Base-by-base conservation (phyloP, 2,113 vertebrate genomes). In the Mellivora capensis region DNA sequence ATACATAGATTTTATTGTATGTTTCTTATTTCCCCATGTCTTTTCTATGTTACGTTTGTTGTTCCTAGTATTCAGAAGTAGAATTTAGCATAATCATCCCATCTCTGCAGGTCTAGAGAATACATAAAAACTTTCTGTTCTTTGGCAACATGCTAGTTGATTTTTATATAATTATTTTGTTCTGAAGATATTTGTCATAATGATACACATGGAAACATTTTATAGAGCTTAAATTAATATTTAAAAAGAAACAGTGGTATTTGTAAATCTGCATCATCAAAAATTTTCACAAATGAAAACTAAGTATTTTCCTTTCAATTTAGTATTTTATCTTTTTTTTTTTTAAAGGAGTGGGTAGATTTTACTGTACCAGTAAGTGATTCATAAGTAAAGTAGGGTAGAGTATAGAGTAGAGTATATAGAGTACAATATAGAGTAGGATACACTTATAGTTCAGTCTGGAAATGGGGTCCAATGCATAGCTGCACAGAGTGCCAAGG, bases 271-370 rank as follows among this genome's bases (percentile, higher is more conserved):
- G 15, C 42, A 17, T 89, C 69, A 47, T 54, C 29, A 57, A 93
- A 61, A 69, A 13, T 91, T 84, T 95, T 69, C 34, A 96, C 20
- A 96, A 93, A 74, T 96, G 23, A 21, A 95, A 86, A 54, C 29
- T 44, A 77, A 71, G 6, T 37, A 57, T 13, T 91, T 64, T 87
- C 6, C 76, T 83, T 93, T 81, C n/a, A 95, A 37, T 47, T 57
- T 81, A 54, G 17, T 54, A 54, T 54, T 18, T 54, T 54, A 54
- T 54, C 17, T 54, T 18, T 54, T 54, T 54, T 17, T 54, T 54
- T 74, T 57, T 71, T 93, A 25, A 91, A 64, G 34, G 25, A 67
- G 3, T 42, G 11, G 31, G 7, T 76, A 81, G 21, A 29, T 86
- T 77, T 86, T 91, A 61, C n/a, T 54, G 39, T 25, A 49, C 37